Conservation (phyloP, 1,140 invertebrate species). For the Mercenaria mercenaria region DNA sequence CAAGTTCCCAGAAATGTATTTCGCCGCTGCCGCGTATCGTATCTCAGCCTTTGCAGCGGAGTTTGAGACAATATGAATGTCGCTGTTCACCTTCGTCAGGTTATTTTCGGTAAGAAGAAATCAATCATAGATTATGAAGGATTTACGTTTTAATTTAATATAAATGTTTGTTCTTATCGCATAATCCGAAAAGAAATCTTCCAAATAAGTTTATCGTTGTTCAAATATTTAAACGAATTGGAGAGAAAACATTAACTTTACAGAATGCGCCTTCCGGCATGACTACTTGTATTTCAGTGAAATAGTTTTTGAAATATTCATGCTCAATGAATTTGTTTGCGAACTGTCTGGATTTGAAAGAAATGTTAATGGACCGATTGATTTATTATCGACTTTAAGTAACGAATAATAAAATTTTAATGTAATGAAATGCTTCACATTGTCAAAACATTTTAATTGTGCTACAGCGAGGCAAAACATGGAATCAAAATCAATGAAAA, state of each 20-base stretch:
- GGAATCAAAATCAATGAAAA: no score
- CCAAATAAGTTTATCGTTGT: background rate
- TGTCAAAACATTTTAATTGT: no score
- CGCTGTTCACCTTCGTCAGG: background rate
- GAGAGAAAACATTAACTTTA: background rate
- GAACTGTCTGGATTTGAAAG: background rate
- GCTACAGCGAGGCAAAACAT: no score
- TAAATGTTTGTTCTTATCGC: constrained; percentile 16
- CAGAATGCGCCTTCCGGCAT: background rate
- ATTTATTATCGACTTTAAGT: background rate
- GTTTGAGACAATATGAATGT: background rate
- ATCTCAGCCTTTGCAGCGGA: no score
- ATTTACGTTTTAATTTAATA: constrained; percentile 19
- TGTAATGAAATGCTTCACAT: background rate
- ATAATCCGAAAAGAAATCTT: background rate
- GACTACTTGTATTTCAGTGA: background rate
- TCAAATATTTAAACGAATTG: background rate
- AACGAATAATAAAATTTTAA: background rate
- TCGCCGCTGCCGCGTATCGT: no score
- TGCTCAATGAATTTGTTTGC: background rate
- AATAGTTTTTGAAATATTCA: background rate
- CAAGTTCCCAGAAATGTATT: no score
- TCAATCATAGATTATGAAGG: background rate
- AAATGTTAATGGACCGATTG: background rate
- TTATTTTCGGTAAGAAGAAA: background rate